Percentiles rank a stretch among this genome's conserved stretches.
Evolutionary conservation across 2,888 invertebrate genomes (phyloP).

Genomic region (Pachymerium ferrugineum): DNA sequence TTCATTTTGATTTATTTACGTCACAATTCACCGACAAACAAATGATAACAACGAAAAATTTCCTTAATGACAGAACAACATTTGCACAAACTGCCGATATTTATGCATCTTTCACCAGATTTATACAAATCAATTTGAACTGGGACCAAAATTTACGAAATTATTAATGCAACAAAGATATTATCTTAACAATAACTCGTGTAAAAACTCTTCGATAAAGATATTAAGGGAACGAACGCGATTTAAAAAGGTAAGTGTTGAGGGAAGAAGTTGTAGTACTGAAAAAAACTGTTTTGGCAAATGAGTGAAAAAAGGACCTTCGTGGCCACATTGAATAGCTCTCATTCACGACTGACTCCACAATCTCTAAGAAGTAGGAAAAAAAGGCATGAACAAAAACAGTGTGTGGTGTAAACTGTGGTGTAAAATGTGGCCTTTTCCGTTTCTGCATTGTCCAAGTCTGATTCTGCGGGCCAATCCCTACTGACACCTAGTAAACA

Average conservation of each 20-base stretch:
- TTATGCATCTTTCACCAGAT: not conserved
- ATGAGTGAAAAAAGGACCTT: not conserved
- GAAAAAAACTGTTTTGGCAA: not conserved
- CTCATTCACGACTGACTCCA: slow-evolving; percentile 9
- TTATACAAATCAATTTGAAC: slow-evolving; percentile 1
- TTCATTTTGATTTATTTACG: not conserved
- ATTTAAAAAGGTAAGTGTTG: no score
- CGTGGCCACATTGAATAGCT: slow-evolving; percentile 8
- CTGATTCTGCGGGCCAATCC: not conserved
- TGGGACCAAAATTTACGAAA: no score
- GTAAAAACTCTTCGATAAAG: no score
- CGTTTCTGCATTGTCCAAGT: not conserved
- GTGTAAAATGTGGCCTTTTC: not conserved
- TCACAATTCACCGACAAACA: not conserved
- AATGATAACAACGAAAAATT: not conserved
- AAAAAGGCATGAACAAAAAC: slow-evolving; percentile 6
- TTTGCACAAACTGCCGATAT: not conserved
- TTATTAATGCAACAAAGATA: no score
- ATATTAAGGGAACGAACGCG: no score
- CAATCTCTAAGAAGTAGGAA: slow-evolving; percentile 3
- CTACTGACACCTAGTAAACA: not conserved
- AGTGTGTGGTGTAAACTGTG: no score
- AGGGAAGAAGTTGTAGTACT: not conserved
- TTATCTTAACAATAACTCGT: no score
- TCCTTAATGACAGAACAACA: not conserved